Base-by-base conservation (phyloP, 2,888 invertebrate species). In the Pseudococcus viburni region DNA sequence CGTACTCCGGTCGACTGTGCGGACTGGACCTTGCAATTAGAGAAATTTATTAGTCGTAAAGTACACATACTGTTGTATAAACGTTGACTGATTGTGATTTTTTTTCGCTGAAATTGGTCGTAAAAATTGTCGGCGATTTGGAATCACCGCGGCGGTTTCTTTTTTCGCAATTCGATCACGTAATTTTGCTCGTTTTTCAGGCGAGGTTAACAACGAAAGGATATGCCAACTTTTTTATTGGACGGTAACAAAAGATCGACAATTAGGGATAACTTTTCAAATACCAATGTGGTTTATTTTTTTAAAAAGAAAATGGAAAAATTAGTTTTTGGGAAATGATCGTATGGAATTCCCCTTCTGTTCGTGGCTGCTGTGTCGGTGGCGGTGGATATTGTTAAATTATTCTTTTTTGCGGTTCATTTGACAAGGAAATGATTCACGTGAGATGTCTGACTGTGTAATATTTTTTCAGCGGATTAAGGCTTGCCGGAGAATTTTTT, bases 11-110 rank as follows among this genome's bases (percentile, higher is more conserved):
- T 73, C 8, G 42, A 68, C 77, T 51, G 42, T n/a, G n/a, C n/a
- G 15, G n/a, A 42, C 33, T 77, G 77, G 77, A 42, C 33, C 77
- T 77, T 77, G 77, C 77, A 77, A 39, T 77, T 77, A 77, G 42
- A 33, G 77, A 77, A 42, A 77, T 77, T 77, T 77, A 77, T 77
- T 77, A 77, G 17, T 77, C 77, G 42, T 77, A 77, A 77, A 77
- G n/a, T 42, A 42, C 42, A 42, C 42, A 5, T 42, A 42, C 39
- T 77, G 39, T 77, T 39, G 77, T 42, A 77, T 42, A 11, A 42
- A 51, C n/a, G 6, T 17, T 77, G 33, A 77, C 4, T 33, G n/a
- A 77, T 77, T 77, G 77, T 77, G 42, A 77, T 77, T 77, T 77
- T 42, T 77, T 42, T 42, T 7, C 42, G 77, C 26, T 42, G 42